Conservation (phyloP, 1,140 invertebrate genomes). For the Musca domestica region DNA sequence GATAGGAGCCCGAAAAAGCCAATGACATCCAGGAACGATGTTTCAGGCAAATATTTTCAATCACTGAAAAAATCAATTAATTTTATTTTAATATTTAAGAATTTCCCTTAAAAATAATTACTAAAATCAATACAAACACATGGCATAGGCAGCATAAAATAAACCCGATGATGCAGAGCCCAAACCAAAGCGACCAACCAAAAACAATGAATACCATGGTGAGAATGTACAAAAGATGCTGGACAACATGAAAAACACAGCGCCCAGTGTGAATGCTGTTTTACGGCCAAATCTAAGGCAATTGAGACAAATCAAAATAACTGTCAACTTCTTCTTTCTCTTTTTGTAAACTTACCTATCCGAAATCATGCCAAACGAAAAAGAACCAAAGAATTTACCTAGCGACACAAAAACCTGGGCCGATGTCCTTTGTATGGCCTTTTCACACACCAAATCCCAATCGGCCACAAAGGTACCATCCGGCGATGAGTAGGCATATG, state of each 20-base stretch:
- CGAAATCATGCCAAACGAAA: slow-evolving; percentile 57
- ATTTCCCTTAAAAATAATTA: too few species aligned
- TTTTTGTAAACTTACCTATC: slow-evolving; percentile 56
- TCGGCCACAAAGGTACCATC: slow-evolving; percentile 55
- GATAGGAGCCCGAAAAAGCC: slow-evolving; percentile 60
- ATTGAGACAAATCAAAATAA: background rate
- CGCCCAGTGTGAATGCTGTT: slow-evolving; percentile 55
- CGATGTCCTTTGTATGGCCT: slow-evolving; percentile 54
- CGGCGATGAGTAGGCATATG: slow-evolving; percentile 47
- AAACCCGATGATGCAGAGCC: slow-evolving; percentile 60
- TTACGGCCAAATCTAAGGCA: slow-evolving; percentile 56
- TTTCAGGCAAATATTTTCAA: slow-evolving; percentile 62
- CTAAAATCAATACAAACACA: slow-evolving; percentile 55
- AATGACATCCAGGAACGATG: slow-evolving; percentile 64
- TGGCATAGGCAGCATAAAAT: slow-evolving; percentile 62
- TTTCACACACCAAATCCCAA: slow-evolving; percentile 60
- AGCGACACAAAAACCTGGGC: slow-evolving; percentile 58
- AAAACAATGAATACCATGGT: slow-evolving; percentile 58
- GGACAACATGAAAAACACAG: slow-evolving; percentile 56
- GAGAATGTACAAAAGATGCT: slow-evolving; percentile 57
- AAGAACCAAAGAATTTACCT: slow-evolving; percentile 61
- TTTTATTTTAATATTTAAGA: background rate
- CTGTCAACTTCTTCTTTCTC: too few species aligned
- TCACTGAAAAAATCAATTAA: slow-evolving; percentile 55
- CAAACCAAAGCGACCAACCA: slow-evolving; percentile 57